phyloP scores from a whole-genome alignment of 2,888 invertebrate species.

The Athripsodes cinereus region DNA sequence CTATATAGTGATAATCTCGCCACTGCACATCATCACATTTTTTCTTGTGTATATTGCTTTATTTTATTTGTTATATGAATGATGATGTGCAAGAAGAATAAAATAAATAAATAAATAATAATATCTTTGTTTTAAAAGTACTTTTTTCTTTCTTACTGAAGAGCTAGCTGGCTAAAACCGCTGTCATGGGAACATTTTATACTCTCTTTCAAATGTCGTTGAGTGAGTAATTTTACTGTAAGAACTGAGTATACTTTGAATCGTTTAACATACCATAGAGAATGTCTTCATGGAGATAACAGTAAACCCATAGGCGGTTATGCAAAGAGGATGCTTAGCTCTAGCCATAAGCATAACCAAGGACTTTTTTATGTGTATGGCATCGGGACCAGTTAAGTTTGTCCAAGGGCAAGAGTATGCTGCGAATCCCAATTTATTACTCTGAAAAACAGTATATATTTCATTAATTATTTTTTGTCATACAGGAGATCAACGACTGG shows the following conservation, averaged over 20 bases:
- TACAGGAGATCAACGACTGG: too few relatives aligned
- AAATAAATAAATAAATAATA: background rate
- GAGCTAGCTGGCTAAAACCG: too few relatives aligned
- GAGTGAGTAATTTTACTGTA: too few relatives aligned
- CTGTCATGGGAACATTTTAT: too few relatives aligned
- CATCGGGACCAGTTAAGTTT: conserved; percentile 5
- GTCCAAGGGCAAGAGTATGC: conserved; percentile 18
- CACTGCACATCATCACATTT: too few relatives aligned
- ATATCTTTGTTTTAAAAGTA: background rate
- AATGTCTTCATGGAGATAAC: conserved; percentile 20
- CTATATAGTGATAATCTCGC: too few relatives aligned
- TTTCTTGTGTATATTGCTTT: too few relatives aligned
- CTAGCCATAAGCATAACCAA: conserved; percentile 18
- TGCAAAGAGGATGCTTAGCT: conserved; percentile 11
- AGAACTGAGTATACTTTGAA: too few relatives aligned
- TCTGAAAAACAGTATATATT: conserved; percentile 19
- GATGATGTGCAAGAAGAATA: too few relatives aligned
- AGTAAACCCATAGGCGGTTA: conserved; percentile 21
- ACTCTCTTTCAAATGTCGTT: too few relatives aligned
- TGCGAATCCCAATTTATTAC: conserved; percentile 15
- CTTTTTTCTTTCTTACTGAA: background rate
- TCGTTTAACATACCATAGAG: conserved; percentile 19
- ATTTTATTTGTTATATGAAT: too few relatives aligned
- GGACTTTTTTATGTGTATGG: background rate
- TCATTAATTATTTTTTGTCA: too few relatives aligned